Evolutionary conservation across 2,888 invertebrate genomes (phyloP), one percentile per base, ranked within the genome.

Genomic region (Scrobipalpa costella): DNA sequence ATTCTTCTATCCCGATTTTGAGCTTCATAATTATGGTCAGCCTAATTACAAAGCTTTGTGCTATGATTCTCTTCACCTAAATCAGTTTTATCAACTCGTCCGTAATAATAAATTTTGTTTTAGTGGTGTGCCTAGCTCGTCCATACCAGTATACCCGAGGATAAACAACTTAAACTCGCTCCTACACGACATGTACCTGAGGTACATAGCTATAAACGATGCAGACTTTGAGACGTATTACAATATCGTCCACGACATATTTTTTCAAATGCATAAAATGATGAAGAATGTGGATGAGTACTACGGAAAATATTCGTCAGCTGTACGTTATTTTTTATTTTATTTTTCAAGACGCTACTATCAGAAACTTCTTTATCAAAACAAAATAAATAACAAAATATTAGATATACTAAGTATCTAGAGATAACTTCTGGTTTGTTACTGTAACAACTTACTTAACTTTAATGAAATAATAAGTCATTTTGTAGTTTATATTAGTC

Each of bases 221-320:
- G 71, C 74, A 0, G 85, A 84, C 58, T 87, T 86, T 44, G 58
- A 70, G 11, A 62, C 74, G 0, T 79, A 88, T 66, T 89, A 86
- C 67, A 69, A 60, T 7, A 84, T 89, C 0, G 85, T 86, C 57
- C 70, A 73, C n/a, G 66, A 67, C 0, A 72, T 88, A 38, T 85
- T 89, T 60, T 66, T 69, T 13, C 66, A 75, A 19, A 66, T 89
- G 2, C 83, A 88, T 44, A 68, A 68, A 9, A 74, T 72, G 59
- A 89, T 89, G 89, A 85, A 84, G 63, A 68, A 72, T 3, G 85
- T 83, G 0, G 88, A 89, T 66, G 66, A 67, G 0, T 89, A 88
- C 64, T 89, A 84, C 60, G 64, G 67, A 0, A 80, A 80, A 57
- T 88, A 87, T 67, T 80, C 81, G 0, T 85, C 88, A 66, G 79